Percentiles rank a stretch among this genome's conserved stretches.
phyloP scores from a whole-genome alignment of 2,113 vertebrate species.

The Hydrolagus affinis region DNA sequence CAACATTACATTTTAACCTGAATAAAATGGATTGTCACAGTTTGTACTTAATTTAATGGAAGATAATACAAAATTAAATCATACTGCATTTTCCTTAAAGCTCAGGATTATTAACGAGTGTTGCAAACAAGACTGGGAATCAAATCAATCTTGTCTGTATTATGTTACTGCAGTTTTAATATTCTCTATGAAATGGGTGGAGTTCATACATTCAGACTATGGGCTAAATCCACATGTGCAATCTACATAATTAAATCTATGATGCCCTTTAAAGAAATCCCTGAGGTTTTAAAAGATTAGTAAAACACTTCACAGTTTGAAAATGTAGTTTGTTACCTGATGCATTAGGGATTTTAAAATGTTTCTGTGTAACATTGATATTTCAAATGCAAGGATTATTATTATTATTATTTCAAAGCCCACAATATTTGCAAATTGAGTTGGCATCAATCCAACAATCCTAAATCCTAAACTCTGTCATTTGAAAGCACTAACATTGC shows the following conservation, averaged over 20 bases:
- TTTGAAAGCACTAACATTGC: not conserved
- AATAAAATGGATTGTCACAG: too few relatives aligned
- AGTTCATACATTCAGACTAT: not conserved
- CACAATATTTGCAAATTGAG: conserved; percentile 7
- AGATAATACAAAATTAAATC: too few relatives aligned
- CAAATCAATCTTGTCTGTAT: not conserved
- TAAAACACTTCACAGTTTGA: not conserved
- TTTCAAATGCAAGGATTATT: too few relatives aligned
- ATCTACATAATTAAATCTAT: conserved; percentile 1
- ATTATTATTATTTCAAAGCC: not conserved
- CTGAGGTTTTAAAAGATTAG: conserved; percentile 1
- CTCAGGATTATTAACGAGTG: not conserved
- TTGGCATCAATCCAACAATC: not conserved
- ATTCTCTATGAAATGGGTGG: not conserved
- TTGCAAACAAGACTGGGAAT: not conserved
- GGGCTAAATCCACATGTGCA: not conserved
- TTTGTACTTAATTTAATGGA: too few relatives aligned
- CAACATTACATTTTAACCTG: too few relatives aligned
- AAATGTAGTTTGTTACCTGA: not conserved
- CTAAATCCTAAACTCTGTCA: not conserved
- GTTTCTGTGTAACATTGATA: not conserved
- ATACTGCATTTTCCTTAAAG: not conserved
- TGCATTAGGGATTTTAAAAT: not conserved
- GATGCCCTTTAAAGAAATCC: not conserved
- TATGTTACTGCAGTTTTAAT: not conserved